Evolutionary conservation across 2,797 vertebrate genomes (phyloP).

Genomic region (Pantherophis vulpinus): DNA sequence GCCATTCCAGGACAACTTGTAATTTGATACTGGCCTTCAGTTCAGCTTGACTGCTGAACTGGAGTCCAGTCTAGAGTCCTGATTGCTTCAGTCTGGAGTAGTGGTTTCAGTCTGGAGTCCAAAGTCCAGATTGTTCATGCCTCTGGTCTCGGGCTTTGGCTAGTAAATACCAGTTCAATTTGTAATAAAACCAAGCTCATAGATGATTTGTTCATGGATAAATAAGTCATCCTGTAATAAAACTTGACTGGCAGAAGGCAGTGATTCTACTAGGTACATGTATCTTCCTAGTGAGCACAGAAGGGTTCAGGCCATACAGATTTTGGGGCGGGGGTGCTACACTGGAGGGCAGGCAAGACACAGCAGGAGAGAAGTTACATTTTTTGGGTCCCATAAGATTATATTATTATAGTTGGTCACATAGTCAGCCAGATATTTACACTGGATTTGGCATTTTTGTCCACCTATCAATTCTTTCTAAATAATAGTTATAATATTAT

Average conservation of each 20-base stretch:
- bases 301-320: not conserved
- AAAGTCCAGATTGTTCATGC: not conserved
- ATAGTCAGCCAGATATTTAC: not conserved
- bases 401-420: not conserved
- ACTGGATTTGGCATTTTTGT: not conserved
- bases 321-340: not conserved
- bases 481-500: too few relatives aligned
- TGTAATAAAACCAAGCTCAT: not conserved
- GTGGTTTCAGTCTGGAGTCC: not conserved
- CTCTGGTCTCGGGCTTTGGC: not conserved
- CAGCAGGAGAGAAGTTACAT: not conserved
- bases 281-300: not conserved
- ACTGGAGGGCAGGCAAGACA: not conserved
- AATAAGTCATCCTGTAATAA: not conserved
- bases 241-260: not conserved
- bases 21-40: not conserved
- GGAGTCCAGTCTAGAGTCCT: not conserved
- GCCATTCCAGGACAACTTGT: not conserved
- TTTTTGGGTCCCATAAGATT: not conserved
- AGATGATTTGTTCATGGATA: not conserved
- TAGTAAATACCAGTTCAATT: not conserved
- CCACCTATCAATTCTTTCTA: too few relatives aligned
- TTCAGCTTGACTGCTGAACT: not conserved
- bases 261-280: not conserved
- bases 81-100: not conserved